Conservation (phyloP, 2,888 invertebrate species). For the Dasysyrphus tricinctus region DNA sequence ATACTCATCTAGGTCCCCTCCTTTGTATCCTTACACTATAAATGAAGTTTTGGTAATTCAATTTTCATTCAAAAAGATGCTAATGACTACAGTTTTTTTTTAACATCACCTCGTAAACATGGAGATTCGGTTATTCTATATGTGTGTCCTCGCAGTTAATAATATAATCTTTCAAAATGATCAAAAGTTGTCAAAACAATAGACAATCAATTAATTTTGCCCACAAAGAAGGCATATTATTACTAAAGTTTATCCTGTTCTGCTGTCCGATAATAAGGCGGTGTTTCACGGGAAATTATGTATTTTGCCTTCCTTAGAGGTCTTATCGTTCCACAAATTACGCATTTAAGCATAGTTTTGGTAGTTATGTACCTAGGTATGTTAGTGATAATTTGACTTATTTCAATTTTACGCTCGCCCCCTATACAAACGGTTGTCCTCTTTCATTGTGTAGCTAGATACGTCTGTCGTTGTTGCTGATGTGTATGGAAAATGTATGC, state of each 20-base stretch:
- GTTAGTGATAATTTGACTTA: conserved; percentile 37
- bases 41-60: too few relatives aligned
- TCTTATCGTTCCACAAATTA: conserved; percentile 20
- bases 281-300: background rate
- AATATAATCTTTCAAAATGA: background rate
- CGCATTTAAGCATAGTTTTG: conserved; percentile 9
- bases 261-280: background rate
- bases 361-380: too few relatives aligned
- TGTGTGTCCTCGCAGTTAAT: background rate
- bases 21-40: too few relatives aligned
- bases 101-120: too few relatives aligned
- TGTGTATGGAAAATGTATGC: conserved; percentile 16
- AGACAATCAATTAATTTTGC: conserved; percentile 4
- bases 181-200: background rate
- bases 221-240: background rate
- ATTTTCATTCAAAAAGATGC: too few relatives aligned
- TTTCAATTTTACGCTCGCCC: conserved; percentile 40
- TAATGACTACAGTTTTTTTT: too few relatives aligned
- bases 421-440: conserved; percentile 1
- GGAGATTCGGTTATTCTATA: too few relatives aligned
- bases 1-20: too few relatives aligned
- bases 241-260: background rate
- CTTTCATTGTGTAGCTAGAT: background rate
- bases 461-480: background rate
- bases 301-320: conserved; percentile 10